Base-by-base conservation (phyloP, 2,888 invertebrate genomes). In the Tachystola acroxantha region DNA sequence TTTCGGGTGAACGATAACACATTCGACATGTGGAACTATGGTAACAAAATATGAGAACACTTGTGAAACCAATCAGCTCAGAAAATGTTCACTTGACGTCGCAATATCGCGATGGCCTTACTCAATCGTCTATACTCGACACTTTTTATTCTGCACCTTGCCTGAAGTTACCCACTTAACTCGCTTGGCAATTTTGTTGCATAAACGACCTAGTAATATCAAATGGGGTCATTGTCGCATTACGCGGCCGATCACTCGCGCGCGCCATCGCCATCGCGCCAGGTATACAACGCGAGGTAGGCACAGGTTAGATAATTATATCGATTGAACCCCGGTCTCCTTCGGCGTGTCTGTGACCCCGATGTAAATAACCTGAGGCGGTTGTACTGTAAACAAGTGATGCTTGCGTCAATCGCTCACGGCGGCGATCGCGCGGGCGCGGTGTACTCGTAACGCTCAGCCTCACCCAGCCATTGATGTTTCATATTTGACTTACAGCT, bases 271-370 rank as follows among this genome's bases (percentile, higher is more conserved):
- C n/a, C n/a, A n/a, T n/a, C n/a, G n/a, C n/a, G n/a, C 50, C 64
- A 58, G 62, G 64, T 64, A 63, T 52, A 45, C 53, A 42, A 55
- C 24, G 52, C 53, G 61, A 64, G 65, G 64, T 56, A 64, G 65
- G 64, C 56, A 58, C 66, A 66, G 64, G 67, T 81, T 78, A 79
- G 77, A 75, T 80, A 74, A 77, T 75, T 70, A 77, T 69, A 77
- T 74, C 71, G 74, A 75, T 74, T 73, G 76, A 75, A 75, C 72
- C 69, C 66, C 64, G 66, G 69, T 78, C 78, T 78, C 78, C 81
- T 80, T 81, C 80, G 60, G 55, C 65, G 80, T 84, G 85, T 85
- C 85, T 86, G 80, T 85, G 84, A 86, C 85, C 85, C 82, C 85
- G 78, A 82, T 84, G 86, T 82, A 80, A 85, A 85, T 84, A 85